Percentiles rank a stretch among this genome's conserved stretches.
Evolutionary conservation across 2,888 invertebrate species (phyloP).

Genomic region (Tetragonisca angustula): DNA sequence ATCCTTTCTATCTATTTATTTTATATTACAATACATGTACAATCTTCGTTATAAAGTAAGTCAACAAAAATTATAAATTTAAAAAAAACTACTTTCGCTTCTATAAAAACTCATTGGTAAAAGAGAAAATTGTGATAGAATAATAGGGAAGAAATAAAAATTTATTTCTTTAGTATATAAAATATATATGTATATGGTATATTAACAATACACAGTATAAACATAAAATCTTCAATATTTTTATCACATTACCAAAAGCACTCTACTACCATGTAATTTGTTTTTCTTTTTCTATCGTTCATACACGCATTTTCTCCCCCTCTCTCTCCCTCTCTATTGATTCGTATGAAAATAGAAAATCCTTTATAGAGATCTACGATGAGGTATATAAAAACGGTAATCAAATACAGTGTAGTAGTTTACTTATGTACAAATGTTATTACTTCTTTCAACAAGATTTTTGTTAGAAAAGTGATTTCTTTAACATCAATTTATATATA

Average conservation of each 20-base stretch:
- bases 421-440: constrained; percentile 51
- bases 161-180: constrained; percentile 69
- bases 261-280: constrained; percentile 55
- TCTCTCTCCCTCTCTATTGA: constrained; percentile 4
- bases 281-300: constrained; percentile 1
- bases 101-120: constrained; percentile 1
- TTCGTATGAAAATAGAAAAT: constrained; percentile 74
- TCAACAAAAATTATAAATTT: constrained; percentile 4
- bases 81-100: not conserved
- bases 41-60: not conserved
- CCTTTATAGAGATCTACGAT: constrained; percentile 67
- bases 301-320: not conserved
- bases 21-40: constrained; percentile 2
- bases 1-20: not conserved
- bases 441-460: constrained; percentile 29
- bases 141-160: constrained; percentile 61
- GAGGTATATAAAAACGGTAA: constrained; percentile 68
- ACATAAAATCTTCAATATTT: constrained; percentile 54
- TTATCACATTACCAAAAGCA: constrained; percentile 65
- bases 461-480: constrained; percentile 21
- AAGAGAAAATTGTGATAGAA: constrained; percentile 34
- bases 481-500: constrained; percentile 38
- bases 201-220: constrained; percentile 65
- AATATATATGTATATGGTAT: constrained; percentile 62
- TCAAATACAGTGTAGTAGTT: constrained; percentile 45